Evolutionary conservation across 1,140 invertebrate species (phyloP), one percentile per base, ranked within the genome.

Genomic region (Pollicipes pollicipes): DNA sequence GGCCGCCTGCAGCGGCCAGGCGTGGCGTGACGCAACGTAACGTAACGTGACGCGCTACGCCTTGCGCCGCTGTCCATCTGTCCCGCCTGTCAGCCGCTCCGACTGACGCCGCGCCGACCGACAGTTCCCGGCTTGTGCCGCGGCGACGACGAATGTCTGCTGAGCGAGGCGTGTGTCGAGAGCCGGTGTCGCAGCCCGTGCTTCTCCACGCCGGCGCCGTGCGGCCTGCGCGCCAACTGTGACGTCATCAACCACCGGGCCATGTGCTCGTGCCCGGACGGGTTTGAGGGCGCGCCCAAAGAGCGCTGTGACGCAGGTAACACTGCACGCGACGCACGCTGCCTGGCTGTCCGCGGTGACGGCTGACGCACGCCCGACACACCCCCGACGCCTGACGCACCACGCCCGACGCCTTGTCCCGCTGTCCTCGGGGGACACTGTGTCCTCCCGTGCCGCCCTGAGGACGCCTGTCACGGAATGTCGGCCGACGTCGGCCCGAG

Each of bases 11-110:
- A n/a, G n/a, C n/a, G n/a, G n/a, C n/a, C n/a, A n/a, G n/a, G n/a
- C n/a, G n/a, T n/a, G n/a, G 84, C 28, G 86, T 90, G 1, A 83
- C 88, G 74, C 90, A 92, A 76, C 91, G 94, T 75, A 80, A 90
- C 66, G 84, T 90, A 0, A 82, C 90, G 1, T 95, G 88, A 76
- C 94, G 91, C 77, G 86, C 87, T 28, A 73, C 77, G 31, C 82
- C 79, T 75, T 76, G 86, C 84, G 68, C 82, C 16, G 91, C 90
- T n/a, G 91, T n/a, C n/a, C n/a, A n/a, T n/a, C n/a, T n/a, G n/a
- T n/a, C n/a, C n/a, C n/a, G n/a, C n/a, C n/a, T n/a, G n/a, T n/a
- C n/a, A n/a, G n/a, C n/a, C n/a, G n/a, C n/a, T n/a, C n/a, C n/a
- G n/a, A n/a, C n/a, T n/a, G n/a, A n/a, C n/a, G n/a, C n/a, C n/a